Evolutionary conservation across 2,113 vertebrate genomes (phyloP).

Genomic region (Corapipo altera): DNA sequence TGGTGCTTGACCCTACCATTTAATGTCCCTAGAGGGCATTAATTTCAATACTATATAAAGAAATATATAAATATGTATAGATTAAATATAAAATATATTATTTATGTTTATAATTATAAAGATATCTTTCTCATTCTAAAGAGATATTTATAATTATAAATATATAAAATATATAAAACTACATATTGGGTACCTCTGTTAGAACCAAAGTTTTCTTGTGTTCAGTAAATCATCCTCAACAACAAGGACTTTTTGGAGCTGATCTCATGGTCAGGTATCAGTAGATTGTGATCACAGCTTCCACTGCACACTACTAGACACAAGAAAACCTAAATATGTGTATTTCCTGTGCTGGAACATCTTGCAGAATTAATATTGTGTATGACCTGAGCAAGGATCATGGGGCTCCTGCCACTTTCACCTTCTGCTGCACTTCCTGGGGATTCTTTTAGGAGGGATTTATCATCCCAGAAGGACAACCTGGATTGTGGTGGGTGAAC

Average conservation of each 20-base stretch:
- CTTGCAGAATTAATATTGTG: neutral
- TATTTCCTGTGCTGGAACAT: neutral
- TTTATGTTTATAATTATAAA: neutral
- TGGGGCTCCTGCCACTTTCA: neutral
- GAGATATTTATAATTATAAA: neutral
- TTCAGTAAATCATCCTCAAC: neutral
- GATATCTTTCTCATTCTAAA: neutral
- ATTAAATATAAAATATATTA: neutral
- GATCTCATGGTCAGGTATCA: neutral
- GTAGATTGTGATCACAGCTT: neutral
- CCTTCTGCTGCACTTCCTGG: neutral
- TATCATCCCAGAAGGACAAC: neutral
- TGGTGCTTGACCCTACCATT: neutral
- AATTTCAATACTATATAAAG: neutral
- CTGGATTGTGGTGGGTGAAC: neutral
- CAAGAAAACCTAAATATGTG: neutral
- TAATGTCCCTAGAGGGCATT: neutral
- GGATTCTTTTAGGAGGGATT: neutral
- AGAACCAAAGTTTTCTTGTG: neutral
- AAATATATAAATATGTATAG: neutral
- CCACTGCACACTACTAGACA: neutral
- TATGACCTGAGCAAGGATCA: neutral
- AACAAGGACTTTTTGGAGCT: neutral
- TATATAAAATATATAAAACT: neutral
- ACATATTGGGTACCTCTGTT: neutral